Evolutionary conservation across 2,797 vertebrate genomes (phyloP).

Genomic region (Taenioides sp.): DNA sequence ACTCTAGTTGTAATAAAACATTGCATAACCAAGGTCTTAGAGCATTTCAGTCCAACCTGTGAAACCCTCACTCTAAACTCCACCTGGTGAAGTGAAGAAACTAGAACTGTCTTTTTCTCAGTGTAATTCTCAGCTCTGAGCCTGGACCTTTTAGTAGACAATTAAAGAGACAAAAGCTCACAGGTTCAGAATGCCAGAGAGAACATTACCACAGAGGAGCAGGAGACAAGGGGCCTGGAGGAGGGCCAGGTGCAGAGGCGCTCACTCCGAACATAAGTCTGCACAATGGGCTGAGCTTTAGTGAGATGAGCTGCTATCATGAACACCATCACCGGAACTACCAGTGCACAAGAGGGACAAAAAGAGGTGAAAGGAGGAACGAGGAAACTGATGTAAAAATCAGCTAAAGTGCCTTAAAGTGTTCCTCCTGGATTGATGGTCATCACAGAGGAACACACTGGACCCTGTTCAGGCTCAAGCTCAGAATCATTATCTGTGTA

Average conservation of each 20-base stretch:
- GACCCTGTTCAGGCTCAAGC: too few species aligned
- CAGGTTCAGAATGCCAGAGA: conserved; percentile 48
- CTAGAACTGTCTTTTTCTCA: too few species aligned
- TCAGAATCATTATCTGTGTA: background rate
- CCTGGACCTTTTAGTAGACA: conserved; percentile 60
- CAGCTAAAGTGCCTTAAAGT: too few species aligned
- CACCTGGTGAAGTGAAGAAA: too few species aligned
- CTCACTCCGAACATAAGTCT: conserved; percentile 68
- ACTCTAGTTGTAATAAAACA: too few species aligned
- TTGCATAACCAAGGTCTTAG: too few species aligned
- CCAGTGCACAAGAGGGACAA: conserved; percentile 21
- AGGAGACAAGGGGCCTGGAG: conserved; percentile 22
- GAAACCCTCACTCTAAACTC: too few species aligned
- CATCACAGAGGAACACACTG: too few species aligned
- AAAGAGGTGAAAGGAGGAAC: conserved; percentile 1
- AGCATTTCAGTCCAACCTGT: too few species aligned
- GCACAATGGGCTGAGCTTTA: conserved; percentile 43
- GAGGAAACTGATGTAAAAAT: background rate
- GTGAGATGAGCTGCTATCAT: conserved; percentile 13
- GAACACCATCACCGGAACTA: conserved; percentile 22
- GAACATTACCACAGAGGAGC: conserved; percentile 44
- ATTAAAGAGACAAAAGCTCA: conserved; percentile 60
- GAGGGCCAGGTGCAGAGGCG: conserved; percentile 30
- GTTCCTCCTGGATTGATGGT: too few species aligned
- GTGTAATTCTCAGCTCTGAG: conserved; percentile 19